Evolutionary conservation across 1,140 invertebrate genomes (phyloP).

Genomic region (Phymastichus coffea): DNA sequence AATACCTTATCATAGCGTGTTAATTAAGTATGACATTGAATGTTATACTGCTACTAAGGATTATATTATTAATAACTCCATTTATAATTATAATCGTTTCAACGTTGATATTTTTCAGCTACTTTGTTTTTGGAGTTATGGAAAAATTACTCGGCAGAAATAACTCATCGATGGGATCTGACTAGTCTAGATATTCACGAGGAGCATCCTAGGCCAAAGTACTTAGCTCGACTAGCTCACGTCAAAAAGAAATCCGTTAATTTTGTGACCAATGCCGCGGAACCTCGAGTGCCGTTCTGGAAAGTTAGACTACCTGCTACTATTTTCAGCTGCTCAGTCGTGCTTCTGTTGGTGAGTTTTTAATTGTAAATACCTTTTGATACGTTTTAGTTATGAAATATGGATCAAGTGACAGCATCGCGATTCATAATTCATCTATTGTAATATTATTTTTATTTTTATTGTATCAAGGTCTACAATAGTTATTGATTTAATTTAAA

Average conservation of each 20-base stretch:
- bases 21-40: too few species aligned
- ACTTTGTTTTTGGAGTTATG: conserved; percentile 88
- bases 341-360: conserved; percentile 70
- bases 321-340: conserved; percentile 78
- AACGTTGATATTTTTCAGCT: too few species aligned
- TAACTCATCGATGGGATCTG: conserved; percentile 87
- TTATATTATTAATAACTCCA: too few species aligned
- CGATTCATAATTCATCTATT: neutral
- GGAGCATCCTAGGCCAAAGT: conserved; percentile 83
- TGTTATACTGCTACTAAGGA: too few species aligned
- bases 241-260: conserved; percentile 70
- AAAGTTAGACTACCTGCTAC: conserved; percentile 78
- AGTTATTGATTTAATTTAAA: too few species aligned
- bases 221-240: conserved; percentile 71
- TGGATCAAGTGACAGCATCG: too few species aligned
- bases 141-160: conserved; percentile 89
- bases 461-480: too few species aligned
- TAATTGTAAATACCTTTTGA: too few species aligned
- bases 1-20: too few species aligned
- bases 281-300: conserved; percentile 87
- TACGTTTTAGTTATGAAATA: too few species aligned
- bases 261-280: conserved; percentile 75
- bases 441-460: neutral
- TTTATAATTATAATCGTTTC: too few species aligned
- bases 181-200: conserved; percentile 83